A percentile compares a stretch with the other conserved stretches of the same genome.
Conservation (phyloP, 2,113 vertebrate genomes). For the Rostratula benghalensis region DNA sequence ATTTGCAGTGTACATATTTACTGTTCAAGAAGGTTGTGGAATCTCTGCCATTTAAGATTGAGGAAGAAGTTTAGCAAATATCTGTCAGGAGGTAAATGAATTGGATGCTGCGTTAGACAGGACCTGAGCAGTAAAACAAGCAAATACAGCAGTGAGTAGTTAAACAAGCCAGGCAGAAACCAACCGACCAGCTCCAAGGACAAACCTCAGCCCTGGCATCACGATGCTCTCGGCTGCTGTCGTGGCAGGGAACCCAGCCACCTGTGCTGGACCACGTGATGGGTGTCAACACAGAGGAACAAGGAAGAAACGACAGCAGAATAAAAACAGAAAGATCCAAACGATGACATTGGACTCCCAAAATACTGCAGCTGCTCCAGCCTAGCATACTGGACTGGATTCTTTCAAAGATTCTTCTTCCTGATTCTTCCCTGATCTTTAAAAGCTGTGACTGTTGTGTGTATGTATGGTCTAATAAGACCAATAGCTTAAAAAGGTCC, state of each 20-base stretch:
- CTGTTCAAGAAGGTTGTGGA: background rate
- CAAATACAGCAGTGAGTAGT: background rate
- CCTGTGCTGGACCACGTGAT: accelerated
- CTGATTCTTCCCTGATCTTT: background rate
- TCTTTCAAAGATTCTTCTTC: too few species aligned
- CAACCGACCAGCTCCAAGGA: background rate
- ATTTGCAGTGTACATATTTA: background rate
- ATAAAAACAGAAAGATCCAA: background rate
- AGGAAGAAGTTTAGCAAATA: background rate
- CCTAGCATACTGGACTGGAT: too few species aligned
- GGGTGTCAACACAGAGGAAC: background rate
- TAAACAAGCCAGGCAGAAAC: background rate
- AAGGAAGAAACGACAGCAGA: background rate
- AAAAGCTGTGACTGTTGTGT: background rate
- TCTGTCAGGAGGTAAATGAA: background rate
- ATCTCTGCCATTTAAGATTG: background rate
- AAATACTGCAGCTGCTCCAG: background rate
- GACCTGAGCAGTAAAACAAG: background rate
- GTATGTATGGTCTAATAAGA: background rate
- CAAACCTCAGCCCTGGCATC: background rate
- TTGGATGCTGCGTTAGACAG: background rate
- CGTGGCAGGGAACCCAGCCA: background rate
- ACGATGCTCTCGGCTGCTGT: background rate
- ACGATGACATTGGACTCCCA: background rate
- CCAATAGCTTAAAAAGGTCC: background rate